phyloP scores from a whole-genome alignment of 2,113 vertebrate genomes.

The Hippocampus mohnikei region DNA sequence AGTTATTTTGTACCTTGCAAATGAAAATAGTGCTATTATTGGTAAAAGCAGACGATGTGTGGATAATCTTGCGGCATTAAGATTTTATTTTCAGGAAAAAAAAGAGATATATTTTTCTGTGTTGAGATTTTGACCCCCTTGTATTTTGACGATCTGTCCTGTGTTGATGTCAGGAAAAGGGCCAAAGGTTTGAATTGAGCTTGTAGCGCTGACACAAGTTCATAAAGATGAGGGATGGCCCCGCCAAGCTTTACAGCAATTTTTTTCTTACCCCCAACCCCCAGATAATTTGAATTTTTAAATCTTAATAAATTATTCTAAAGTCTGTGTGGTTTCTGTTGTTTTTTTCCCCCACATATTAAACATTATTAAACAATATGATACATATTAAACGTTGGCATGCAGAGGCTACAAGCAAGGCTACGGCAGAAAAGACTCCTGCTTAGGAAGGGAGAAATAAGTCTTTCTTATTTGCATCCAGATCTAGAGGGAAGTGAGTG shows the following conservation, averaged over 20 bases:
- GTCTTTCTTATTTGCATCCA: background rate
- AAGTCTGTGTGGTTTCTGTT: slow-evolving; percentile 60
- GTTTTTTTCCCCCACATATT: background rate
- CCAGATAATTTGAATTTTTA: slow-evolving; percentile 89
- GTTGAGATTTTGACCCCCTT: slow-evolving; percentile 67
- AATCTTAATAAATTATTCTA: slow-evolving; percentile 99
- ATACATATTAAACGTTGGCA: background rate
- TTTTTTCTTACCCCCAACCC: slow-evolving; percentile 51
- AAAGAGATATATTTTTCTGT: slow-evolving; percentile 74
- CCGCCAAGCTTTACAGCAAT: slow-evolving; percentile 60
- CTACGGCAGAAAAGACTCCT: background rate
- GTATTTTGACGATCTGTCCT: slow-evolving; percentile 64
- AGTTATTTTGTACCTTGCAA: slow-evolving; percentile 77
- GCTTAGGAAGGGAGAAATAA: slow-evolving; percentile 9
- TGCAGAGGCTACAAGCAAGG: background rate
- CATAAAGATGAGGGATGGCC: slow-evolving; percentile 52
- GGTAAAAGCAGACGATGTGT: slow-evolving; percentile 63
- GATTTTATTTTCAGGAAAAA: slow-evolving; percentile 73
- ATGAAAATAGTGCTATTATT: slow-evolving; percentile 72
- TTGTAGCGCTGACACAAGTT: slow-evolving; percentile 42
- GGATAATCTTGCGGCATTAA: slow-evolving; percentile 75
- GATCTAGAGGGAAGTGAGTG: background rate
- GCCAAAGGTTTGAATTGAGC: slow-evolving; percentile 55
- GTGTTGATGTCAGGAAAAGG: slow-evolving; percentile 61
- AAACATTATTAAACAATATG: no score